These are phyloP conservation scores for Mohoua ochrocephala DNA, from an alignment of 2,113 vertebrate genomes.

Conservation along the genomic window DNA sequence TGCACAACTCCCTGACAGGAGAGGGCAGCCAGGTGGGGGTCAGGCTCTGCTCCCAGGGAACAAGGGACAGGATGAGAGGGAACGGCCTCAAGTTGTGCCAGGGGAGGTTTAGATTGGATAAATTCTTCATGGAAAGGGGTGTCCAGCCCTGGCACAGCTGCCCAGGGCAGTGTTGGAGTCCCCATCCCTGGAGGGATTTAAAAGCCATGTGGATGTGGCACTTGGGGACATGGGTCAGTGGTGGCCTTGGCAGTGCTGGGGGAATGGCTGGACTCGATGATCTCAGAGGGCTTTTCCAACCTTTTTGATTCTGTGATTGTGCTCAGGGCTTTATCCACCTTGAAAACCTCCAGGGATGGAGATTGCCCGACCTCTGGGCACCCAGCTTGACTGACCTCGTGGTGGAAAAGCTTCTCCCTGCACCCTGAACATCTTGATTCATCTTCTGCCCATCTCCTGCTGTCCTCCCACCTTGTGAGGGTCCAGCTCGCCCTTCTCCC, in stretches of 20 bases:
- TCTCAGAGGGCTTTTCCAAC: not conserved
- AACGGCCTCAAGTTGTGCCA: rapidly evolving
- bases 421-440: not conserved
- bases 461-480: not conserved
- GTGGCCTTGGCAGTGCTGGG: not conserved
- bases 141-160: not conserved
- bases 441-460: not conserved
- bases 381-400: not conserved
- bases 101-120: not conserved
- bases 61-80: not conserved
- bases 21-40: rapidly evolving
- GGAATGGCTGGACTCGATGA: rapidly evolving
- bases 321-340: not conserved
- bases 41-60: not conserved
- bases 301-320: not conserved
- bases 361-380: not conserved
- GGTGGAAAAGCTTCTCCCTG: not conserved
- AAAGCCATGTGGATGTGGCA: not conserved
- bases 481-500: not conserved
- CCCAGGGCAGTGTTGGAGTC: rapidly evolving
- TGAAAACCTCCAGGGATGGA: not conserved
- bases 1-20: not conserved
- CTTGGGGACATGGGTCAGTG: not conserved
- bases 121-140: not conserved
- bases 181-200: not conserved